phyloP scores from a whole-genome alignment of 2,113 vertebrate genomes.

The Zosterops pallidus region DNA sequence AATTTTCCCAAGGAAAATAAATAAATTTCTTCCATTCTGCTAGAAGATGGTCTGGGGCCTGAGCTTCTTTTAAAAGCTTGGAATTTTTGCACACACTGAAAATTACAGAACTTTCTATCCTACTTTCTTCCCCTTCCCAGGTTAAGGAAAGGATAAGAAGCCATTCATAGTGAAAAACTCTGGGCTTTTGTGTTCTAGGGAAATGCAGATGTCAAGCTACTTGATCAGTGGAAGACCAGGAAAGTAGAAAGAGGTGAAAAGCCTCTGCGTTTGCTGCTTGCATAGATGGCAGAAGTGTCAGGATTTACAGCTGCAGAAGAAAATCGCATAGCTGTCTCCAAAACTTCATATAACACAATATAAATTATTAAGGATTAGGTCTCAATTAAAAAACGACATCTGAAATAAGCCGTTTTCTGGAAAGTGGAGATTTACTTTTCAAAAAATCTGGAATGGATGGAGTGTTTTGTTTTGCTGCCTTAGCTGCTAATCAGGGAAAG shows the following conservation, averaged over 20 bases:
- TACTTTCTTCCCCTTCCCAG: background rate
- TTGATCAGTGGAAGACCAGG: background rate
- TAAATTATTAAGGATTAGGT: background rate
- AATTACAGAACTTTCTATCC: background rate
- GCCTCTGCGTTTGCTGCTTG: background rate
- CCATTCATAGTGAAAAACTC: background rate
- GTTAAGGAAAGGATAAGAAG: background rate
- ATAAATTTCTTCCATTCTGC: background rate
- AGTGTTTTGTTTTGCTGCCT: background rate
- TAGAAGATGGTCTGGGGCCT: background rate
- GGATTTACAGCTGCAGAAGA: background rate
- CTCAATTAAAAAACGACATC: background rate
- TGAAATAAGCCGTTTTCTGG: background rate
- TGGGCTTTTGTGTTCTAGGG: background rate
- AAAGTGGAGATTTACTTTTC: background rate
- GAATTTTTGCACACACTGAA: background rate
- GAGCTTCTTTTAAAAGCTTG: background rate
- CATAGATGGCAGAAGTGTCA: background rate
- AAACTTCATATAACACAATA: background rate
- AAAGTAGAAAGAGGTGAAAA: background rate
- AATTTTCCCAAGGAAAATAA: background rate
- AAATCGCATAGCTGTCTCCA: background rate
- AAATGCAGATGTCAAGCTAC: background rate
- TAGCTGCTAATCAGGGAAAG: rapidly evolving
- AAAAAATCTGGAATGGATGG: background rate